These are phyloP conservation scores for Meloidogyne exigua DNA, from an alignment of 1,140 invertebrate species.

Conservation along the genomic window DNA sequence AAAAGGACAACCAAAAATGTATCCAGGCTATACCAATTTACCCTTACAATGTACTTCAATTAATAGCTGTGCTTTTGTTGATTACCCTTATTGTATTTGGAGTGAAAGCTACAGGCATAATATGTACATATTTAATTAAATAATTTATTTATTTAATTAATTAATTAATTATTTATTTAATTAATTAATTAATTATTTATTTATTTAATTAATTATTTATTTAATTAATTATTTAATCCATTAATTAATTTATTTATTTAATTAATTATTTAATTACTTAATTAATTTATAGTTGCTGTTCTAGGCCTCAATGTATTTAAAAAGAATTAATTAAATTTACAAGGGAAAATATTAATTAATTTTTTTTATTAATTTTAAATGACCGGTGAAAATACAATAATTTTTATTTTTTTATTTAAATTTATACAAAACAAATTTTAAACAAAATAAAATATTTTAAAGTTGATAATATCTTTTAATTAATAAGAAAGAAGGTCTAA, in stretches of 20 bases:
- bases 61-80: slow-evolving; percentile 50
- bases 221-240: background rate
- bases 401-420: slow-evolving; percentile 1
- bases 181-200: background rate
- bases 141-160: background rate
- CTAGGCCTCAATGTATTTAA: slow-evolving; percentile 31
- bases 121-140: slow-evolving; percentile 23
- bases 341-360: background rate
- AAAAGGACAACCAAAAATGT: slow-evolving; percentile 44
- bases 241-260: background rate
- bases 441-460: background rate
- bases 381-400: background rate
- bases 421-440: slow-evolving; percentile 9
- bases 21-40: slow-evolving; percentile 48
- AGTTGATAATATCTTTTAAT: background rate
- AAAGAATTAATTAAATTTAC: background rate
- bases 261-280: background rate
- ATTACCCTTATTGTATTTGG: slow-evolving; percentile 50
- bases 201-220: too few relatives aligned
- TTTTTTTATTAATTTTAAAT: background rate
- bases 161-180: background rate
- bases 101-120: slow-evolving; percentile 49
- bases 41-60: slow-evolving; percentile 49
- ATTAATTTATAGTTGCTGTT: slow-evolving; percentile 23
- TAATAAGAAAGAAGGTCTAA: background rate